These are phyloP conservation scores for Lytechinus variegatus DNA, from an alignment of 35 echinoderm and acorn worm genomes.

Conservation along the genomic window DNA sequence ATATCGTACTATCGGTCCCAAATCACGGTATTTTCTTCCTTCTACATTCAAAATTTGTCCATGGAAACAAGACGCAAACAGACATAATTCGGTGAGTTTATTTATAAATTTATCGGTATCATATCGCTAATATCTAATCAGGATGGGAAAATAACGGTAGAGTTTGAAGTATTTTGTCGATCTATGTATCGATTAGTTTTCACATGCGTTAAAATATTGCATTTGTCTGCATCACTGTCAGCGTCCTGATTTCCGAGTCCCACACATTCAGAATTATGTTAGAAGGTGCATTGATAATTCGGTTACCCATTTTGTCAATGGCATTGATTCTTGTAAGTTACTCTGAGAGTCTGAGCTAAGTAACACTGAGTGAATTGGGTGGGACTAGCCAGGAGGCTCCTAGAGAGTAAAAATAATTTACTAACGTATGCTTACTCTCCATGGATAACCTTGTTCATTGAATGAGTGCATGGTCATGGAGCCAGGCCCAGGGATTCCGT, in stretches of 20 bases:
- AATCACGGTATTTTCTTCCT: background rate
- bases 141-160: background rate
- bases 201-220: background rate
- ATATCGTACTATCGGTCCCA: background rate
- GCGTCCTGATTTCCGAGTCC: background rate
- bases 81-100: background rate
- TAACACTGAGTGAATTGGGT: too few relatives aligned
- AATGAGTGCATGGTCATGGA: too few relatives aligned
- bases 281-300: background rate
- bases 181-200: background rate
- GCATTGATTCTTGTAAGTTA: too few relatives aligned
- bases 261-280: background rate
- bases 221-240: background rate
- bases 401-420: too few relatives aligned
- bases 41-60: background rate
- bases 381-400: too few relatives aligned
- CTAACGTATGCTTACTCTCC: too few relatives aligned
- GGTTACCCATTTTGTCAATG: too few relatives aligned
- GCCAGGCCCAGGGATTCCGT: too few relatives aligned
- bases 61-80: conserved; percentile 7
- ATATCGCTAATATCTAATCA: background rate
- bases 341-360: too few relatives aligned
- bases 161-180: background rate
- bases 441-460: too few relatives aligned
- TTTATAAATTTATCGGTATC: background rate